Base-by-base conservation (phyloP, 92 coral and sea anemone species). In the Epizoanthus rinbou region DNA sequence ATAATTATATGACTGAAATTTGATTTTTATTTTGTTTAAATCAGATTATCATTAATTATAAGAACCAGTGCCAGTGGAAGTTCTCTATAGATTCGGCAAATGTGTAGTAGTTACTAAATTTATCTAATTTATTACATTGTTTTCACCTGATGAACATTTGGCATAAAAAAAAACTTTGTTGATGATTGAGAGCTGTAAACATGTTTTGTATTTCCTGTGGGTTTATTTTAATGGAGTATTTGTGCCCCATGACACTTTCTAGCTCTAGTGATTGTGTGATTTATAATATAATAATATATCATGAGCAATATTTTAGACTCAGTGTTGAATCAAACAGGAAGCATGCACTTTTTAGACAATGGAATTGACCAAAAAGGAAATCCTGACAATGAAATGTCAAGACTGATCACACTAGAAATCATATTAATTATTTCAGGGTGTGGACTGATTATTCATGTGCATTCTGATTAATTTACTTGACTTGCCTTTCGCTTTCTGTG, bases 381-480 rank as follows among this genome's bases (percentile, higher is more conserved):
- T 78, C 53, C 17, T 59, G 57, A 39, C 10, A 78, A 78, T 69
- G 66, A 24, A 76, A 78, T 47, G 13, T 60, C 56, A 60, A 62
- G 82, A 60, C 64, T 78, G 71, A 43, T 57, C 28, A 52, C 11
- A 21, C 58, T 35, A 23, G 57, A 63, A 21, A 43, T 56, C 52
- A 17, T 78, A 3, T 37, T 37, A 78, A 78, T 78, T 78, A 78
- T 78, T 62, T 78, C 10, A 60, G 82, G 82, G 82, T 78, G 82
- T 78, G 82, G 47, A 17, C 47, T 62, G 28, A 62, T 78, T 62
- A 62, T 62, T 62, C 64, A 21, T 43, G 57, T 35, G 18, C 43
- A 43, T 78, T 62, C 64, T 41, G 47, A 43, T 60, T 5, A 9
- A 8, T 35, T 60, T 75, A 14, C 19, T 65, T 25, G 4, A n/a